Evolutionary conservation across 2,113 vertebrate species (phyloP), one percentile per base, ranked within the genome.

Genomic region (Oryzias celebensis): DNA sequence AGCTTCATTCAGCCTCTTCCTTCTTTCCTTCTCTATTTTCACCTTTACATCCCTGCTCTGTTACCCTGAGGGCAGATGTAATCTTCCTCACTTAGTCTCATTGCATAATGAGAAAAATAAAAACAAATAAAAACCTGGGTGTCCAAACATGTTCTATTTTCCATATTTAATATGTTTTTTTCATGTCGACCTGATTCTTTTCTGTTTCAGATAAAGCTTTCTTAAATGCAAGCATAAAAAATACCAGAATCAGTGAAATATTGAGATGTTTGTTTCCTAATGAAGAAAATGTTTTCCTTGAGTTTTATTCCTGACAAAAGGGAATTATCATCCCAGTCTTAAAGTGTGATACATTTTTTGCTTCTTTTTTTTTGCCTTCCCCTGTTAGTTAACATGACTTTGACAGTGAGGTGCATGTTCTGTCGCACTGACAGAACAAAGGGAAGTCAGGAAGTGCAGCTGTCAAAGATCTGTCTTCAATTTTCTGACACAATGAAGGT

Each of bases 31-130:
- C 12, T 55, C 58, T 12, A 2, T 53, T 53, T 61, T 52, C 61
- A 22, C 74, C 71, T 73, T 68, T 61, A 20, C 64, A 52, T 68
- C 64, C 41, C 50, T 59, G 63, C 65, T 59, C 68, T 62, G 56
- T 65, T 73, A 63, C 63, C 77, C 55, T 68, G 64, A 67, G 76
- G 76, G 68, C 64, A 63, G 77, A 54, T 72, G 68, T 50, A 46
- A 60, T 80, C 61, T 51, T 62, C 61, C 65, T 76, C 71, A 69
- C 71, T 54, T 57, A 26, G 49, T 67, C 56, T 65, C 65, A 68
- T 71, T 81, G 68, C 59, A 70, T 75, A 83, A 83, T 73, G 73
- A n/a, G n/a, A n/a, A n/a, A n/a, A n/a, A n/a, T n/a, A n/a, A n/a
- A n/a, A n/a, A n/a, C n/a, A n/a, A n/a, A n/a, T n/a, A 81, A 73